phyloP scores from a whole-genome alignment of 2,113 vertebrate species.

The Sylvietta virens region DNA sequence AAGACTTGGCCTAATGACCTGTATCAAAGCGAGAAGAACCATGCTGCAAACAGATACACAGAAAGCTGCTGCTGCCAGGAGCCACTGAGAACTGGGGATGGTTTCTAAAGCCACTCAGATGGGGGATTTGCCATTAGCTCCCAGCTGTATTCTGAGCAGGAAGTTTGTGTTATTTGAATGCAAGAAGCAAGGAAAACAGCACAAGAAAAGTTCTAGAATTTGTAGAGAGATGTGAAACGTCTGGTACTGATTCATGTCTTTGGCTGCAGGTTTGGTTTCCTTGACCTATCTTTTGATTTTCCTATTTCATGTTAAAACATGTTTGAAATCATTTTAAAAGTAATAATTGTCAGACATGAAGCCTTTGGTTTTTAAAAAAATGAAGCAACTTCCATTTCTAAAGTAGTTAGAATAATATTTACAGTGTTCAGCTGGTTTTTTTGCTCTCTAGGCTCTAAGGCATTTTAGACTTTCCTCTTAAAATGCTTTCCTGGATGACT shows the following conservation, averaged over 20 bases:
- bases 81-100: neutral
- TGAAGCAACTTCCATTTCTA: neutral
- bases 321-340: neutral
- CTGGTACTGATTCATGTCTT: neutral
- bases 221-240: neutral
- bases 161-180: neutral
- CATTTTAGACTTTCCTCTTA: neutral
- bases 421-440: neutral
- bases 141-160: neutral
- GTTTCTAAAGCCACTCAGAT: neutral
- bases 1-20: constrained; percentile 47
- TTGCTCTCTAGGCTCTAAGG: neutral
- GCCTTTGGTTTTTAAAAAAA: neutral
- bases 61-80: neutral
- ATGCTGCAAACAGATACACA: neutral
- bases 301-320: neutral
- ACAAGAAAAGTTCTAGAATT: neutral
- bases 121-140: neutral
- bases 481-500: neutral
- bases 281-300: neutral
- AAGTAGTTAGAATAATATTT: neutral
- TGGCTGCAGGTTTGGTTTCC: neutral
- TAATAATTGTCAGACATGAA: neutral
- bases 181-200: neutral
- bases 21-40: neutral